Evolutionary conservation across 1,140 invertebrate genomes (phyloP).

Genomic region (Rhopalosiphum maidis): DNA sequence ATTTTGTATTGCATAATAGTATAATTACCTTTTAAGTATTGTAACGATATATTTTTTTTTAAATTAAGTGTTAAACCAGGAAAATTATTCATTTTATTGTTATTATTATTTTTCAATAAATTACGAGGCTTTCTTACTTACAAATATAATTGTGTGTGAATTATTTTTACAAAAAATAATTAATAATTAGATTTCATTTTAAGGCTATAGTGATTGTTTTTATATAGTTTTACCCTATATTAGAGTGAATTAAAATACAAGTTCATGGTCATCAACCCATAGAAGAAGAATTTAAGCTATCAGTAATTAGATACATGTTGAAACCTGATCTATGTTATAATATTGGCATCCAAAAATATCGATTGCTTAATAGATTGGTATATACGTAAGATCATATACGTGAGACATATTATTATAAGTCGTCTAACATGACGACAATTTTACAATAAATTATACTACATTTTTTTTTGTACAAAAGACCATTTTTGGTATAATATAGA

Average conservation of each 20-base stretch:
- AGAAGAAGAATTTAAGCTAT: constrained; percentile 3
- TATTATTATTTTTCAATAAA: too few relatives aligned
- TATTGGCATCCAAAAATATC: constrained; percentile 37
- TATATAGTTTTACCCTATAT: neutral
- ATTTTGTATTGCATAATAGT: too few relatives aligned
- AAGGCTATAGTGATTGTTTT: neutral
- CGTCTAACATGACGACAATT: neutral
- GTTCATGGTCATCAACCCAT: constrained; percentile 46
- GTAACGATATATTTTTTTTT: too few relatives aligned
- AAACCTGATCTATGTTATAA: constrained; percentile 22
- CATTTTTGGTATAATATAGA: neutral
- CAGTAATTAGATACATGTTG: constrained; percentile 26
- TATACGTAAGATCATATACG: constrained; percentile 4
- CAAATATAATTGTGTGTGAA: too few relatives aligned
- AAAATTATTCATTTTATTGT: too few relatives aligned
- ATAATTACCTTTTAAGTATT: too few relatives aligned
- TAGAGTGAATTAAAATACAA: neutral
- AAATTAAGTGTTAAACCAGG: too few relatives aligned
- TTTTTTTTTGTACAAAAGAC: neutral
- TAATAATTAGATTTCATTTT: neutral
- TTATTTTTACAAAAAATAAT: neutral
- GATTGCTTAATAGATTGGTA: constrained; percentile 20
- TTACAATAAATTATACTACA: neutral
- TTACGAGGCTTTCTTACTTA: too few relatives aligned
- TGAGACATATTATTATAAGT: neutral